Evolutionary conservation across 2,113 vertebrate genomes (phyloP), one percentile per base, ranked within the genome.

Genomic region (Collichthys lucidus): DNA sequence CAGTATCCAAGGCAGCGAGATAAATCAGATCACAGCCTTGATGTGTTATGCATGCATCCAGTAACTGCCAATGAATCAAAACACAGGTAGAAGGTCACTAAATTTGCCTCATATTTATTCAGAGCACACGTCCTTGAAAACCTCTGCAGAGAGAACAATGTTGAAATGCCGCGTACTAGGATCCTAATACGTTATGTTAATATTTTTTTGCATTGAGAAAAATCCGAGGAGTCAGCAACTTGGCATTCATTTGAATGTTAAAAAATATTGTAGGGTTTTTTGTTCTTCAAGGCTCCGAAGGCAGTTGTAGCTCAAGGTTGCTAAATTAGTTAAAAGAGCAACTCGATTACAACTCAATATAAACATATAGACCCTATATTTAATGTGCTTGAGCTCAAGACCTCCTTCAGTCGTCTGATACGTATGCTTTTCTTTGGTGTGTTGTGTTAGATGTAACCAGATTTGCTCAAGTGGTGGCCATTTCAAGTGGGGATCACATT

Each of bases 31-130:
- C 92, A 88, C 77, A 90, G 68, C 87, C 88, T 93, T 87, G 84
- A 90, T 91, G 85, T 88, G 88, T 88, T 91, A 89, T 87, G 92
- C 92, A 91, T 95, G 89, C 86, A 86, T 90, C 87, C 80, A 81
- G 86, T 89, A 88, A 89, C 86, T 91, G 89, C 87, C 87, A 89
- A 88, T 93, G 92, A 93, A 93, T 94, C 94, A 94, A 93, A 94
- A 93, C 82, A 88, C 86, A 86, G 90, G 88, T 93, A 91, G 92
- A 95, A 95, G 95, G 93, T 94, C 93, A 93, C 82, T 79, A 79
- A 86, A 91, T 93, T 84, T 90, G 82, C 80, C 86, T 92, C 85
- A 88, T 93, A 90, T 94, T 94, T 94, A 93, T 95, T 94, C 93
- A 93, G 62, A 85, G 62, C 82, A 86, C 86, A 82, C 68, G 91